Evolutionary conservation across 1,140 invertebrate genomes (phyloP), one percentile per base, ranked within the genome.

Genomic region (Trachymyrmex cornetzi): DNA sequence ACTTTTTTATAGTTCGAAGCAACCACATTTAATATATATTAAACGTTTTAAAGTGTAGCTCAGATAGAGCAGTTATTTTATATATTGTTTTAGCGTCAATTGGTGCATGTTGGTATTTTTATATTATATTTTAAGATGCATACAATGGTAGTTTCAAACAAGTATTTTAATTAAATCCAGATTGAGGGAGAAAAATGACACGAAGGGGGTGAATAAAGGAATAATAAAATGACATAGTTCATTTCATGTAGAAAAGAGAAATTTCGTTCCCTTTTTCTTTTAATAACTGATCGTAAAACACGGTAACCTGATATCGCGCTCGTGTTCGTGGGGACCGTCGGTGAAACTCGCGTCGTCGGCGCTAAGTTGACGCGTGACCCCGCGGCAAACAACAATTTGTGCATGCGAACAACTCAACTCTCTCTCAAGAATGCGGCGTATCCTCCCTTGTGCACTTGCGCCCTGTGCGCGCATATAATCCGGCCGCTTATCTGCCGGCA

Each of bases 341-440:
- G 22, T 64, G 77, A 59, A 48, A 57, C 66, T 81, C 44, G n/a
- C 79, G 77, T 27, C 67, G 77, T 27, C 19, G 67, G 55, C 80
- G 69, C 71, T 84, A 84, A 84, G 72, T 84, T 84, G 80, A 84
- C 80, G 69, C 80, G 80, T 84, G 80, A 84, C 69, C 44, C 53
- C 38, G 44, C 80, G 80, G 80, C 72, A 27, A 84, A 50, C 69
- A 84, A 84, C 55, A 84, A 84, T 61, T 84, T 84, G 67, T 75
- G 69, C 80, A 84, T 84, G 80, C 80, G 38, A 84, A 75, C 80
- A 75, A 84, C 69, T 84, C 80, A 84, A 82, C 80, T 82, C 24
- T 82, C 24, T 61, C 67, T 53, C 53, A 74, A 84, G 80, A 59
- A 84, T 74, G 80, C 80, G 55, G 80, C 80, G 53, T 74, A 59